Evolutionary conservation across 1,140 invertebrate genomes (phyloP).

Genomic region (Hydropsyche tenuis): DNA sequence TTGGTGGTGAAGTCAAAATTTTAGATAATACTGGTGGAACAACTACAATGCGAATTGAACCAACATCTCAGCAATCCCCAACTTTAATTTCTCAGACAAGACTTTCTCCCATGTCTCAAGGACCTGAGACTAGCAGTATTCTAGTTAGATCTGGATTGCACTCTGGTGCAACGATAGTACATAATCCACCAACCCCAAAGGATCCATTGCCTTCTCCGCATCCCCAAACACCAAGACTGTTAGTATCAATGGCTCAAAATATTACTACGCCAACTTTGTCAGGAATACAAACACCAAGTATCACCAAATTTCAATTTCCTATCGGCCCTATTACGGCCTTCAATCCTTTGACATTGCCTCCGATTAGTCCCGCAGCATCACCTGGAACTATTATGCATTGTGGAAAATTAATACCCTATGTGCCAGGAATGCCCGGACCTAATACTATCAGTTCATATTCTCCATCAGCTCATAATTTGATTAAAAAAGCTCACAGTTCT

Average conservation of each 20-base stretch:
- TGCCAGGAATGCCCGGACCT: conserved; percentile 86
- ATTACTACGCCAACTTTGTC: conserved; percentile 66
- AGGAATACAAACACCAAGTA: conserved; percentile 55
- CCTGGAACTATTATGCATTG: conserved; percentile 68
- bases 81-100: conserved; percentile 61
- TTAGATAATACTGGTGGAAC: conserved; percentile 70
- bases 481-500: conserved; percentile 16
- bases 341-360: conserved; percentile 71
- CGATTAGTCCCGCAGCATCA: conserved; percentile 59
- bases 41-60: conserved; percentile 75
- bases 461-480: conserved; percentile 46
- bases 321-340: conserved; percentile 72
- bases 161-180: conserved; percentile 76
- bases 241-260: conserved; percentile 65
- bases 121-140: conserved; percentile 65
- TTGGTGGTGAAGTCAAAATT: conserved; percentile 80
- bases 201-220: conserved; percentile 58
- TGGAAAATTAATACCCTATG: conserved; percentile 79
- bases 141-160: conserved; percentile 76
- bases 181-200: conserved; percentile 65
- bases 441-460: conserved; percentile 64
- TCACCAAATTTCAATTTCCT: conserved; percentile 67
- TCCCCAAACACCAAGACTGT: conserved; percentile 65
- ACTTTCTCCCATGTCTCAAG: conserved; percentile 58
- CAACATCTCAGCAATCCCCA: conserved; percentile 62